Base-by-base conservation (phyloP, 1,140 invertebrate species). In the Cryptotermes secundus region DNA sequence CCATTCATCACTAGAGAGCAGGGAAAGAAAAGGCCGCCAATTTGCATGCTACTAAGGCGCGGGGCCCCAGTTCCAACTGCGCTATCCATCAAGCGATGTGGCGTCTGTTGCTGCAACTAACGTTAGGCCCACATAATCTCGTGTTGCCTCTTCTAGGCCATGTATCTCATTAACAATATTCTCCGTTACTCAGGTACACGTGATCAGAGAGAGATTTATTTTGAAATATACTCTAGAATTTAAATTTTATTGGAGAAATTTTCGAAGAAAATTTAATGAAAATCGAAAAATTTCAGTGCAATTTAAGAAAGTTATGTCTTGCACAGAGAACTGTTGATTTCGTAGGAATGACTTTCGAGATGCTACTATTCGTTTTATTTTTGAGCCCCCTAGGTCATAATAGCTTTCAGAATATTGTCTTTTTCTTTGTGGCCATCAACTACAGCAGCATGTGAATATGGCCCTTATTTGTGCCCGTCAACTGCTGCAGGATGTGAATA, bases 1-100 rank as follows among this genome's bases (percentile, higher is more conserved):
- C 81, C 81, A 82, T 82, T 82, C 45, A 82, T 82, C 81, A 82
- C 81, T 45, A 42, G 81, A 38, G 42, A 45, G 34, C 22, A 35
- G 34, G 80, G 80, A 81, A 81, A 81, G 80, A 81, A 81, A 42
- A 38, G 34, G 36, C 34, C 34, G n/a, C 34, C 36, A 36, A 42
- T 36, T 45, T 31, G 36, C 81, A 45, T 45, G 81, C 36, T 31
- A 26, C 9, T 38, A 31, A 45, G 81, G 7, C n/a, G 38, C 24
- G 24, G 9, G 81, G 36, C 26, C 31, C 35, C 81, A n/a, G 81
- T 82, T 35, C 81, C 38, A 24, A 1, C 38, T 24, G 6, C 42
- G 81, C 38, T 38, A 42, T 36, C 81, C 81, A 45, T 45, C 38
- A 31, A 31, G 81, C 81, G 80, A 81, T 38, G 80, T 81, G 80